Evolutionary conservation across 2,113 vertebrate genomes (phyloP).

Genomic region (Clarias batrachus): DNA sequence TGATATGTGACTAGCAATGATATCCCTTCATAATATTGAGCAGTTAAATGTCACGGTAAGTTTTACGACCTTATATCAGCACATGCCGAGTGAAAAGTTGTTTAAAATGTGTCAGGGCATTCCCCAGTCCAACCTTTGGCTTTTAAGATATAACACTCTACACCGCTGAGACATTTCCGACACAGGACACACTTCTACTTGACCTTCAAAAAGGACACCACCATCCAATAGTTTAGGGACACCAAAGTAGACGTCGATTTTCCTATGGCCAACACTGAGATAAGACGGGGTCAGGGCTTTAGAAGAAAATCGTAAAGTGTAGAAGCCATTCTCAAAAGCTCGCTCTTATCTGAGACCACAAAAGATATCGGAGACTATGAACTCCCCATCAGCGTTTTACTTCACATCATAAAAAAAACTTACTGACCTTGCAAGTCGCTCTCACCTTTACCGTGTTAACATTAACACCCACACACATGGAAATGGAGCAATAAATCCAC

Average conservation of each 20-base stretch:
- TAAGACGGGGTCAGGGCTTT: conserved; percentile 2
- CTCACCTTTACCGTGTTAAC: not conserved
- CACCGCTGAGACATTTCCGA: not conserved
- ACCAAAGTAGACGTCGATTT: not conserved
- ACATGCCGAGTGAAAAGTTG: not conserved
- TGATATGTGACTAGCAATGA: not conserved
- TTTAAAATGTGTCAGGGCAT: not conserved
- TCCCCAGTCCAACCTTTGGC: conserved; percentile 1
- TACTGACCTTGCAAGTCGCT: conserved; percentile 21
- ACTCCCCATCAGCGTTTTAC: conserved; percentile 30
- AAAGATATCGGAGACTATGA: conserved; percentile 36
- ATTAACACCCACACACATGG: not conserved
- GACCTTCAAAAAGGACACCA: not conserved
- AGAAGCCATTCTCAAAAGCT: not conserved
- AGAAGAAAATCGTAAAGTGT: conserved; percentile 21
- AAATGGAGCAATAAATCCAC: not conserved
- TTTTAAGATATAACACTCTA: not conserved
- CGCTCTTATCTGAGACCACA: conserved; percentile 15
- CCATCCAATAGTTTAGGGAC: not conserved
- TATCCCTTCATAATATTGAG: not conserved
- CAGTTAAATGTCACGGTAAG: too few species aligned
- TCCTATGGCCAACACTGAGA: not conserved
- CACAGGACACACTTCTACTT: not conserved
- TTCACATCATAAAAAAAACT: conserved; percentile 38
- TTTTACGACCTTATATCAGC: not conserved